Base-by-base conservation (phyloP, 92 coral and sea anemone genomes). In the Bergia puertoricense region DNA sequence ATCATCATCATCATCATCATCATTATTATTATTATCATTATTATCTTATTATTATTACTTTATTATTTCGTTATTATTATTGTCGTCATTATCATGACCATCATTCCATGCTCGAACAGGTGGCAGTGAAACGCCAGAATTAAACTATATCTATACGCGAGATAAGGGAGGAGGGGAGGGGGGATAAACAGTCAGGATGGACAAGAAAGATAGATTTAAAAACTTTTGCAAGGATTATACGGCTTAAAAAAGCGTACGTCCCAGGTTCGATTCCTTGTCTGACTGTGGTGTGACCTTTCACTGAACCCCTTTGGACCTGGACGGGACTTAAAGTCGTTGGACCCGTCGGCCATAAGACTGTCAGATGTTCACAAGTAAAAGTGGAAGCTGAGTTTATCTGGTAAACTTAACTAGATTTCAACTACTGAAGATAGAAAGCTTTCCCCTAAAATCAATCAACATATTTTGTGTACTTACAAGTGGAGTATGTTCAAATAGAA, bases 401-500 rank as follows among this genome's bases (percentile, higher is more conserved):
- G n/a, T 3, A 46, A 79, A 22, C 36, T 22, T n/a, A 68, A 22
- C 74, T n/a, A 68, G 5, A 2, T 30, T 22, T 6, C 15, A 22
- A 22, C 11, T 5, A 30, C 30, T 30, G 30, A 22, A 67, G 11
- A 22, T 8, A 67, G 37, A 67, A 67, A 22, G 37, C 23, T 22
- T 67, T 67, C 3, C 18, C 74, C 37, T 51, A 16, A n/a, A 20
- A 67, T 36, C 0, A 43, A 36, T 43, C 71, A 77, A n/a, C 67
- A 76, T 54, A 36, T 14, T 57, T 82, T 8, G 45, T 23, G 57
- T 36, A 82, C 97, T 94, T 62, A 94, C 97, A 85, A 94, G 88
- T 14, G 97, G 94, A 77, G 88, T 68, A 77, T 88, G 90, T 67
- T 94, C 94, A 43, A 93, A 88, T 36, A 94, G 86, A 36, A 93